These are phyloP conservation scores for Bufo gargarizans DNA, from an alignment of 2,113 vertebrate genomes.

Conservation along the genomic window DNA sequence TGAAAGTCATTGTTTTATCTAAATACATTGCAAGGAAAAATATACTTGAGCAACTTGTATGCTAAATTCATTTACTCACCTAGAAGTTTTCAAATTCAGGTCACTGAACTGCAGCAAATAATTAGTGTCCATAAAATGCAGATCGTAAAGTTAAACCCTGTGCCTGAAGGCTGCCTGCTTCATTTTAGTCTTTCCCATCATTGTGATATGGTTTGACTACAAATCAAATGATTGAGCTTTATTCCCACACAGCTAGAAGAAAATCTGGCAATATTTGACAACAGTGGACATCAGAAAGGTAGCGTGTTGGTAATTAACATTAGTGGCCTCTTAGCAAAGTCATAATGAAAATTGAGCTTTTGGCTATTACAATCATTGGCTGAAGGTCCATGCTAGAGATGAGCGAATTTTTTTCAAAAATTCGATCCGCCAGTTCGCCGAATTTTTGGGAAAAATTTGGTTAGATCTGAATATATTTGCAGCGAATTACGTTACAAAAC, in stretches of 20 bases:
- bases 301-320: slow-evolving; percentile 9
- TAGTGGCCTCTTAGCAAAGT: background rate
- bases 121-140: slow-evolving; percentile 7
- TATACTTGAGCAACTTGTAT: background rate
- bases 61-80: background rate
- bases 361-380: background rate
- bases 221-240: slow-evolving; percentile 4
- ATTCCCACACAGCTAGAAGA: background rate
- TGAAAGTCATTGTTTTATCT: too few relatives aligned
- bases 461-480: too few relatives aligned
- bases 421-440: too few relatives aligned
- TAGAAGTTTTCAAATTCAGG: slow-evolving; percentile 7
- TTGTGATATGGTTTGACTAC: background rate
- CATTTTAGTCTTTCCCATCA: background rate
- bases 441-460: too few relatives aligned
- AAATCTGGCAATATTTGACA: slow-evolving; percentile 13
- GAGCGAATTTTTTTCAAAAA: too few relatives aligned
- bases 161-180: background rate
- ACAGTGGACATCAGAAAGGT: background rate
- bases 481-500: too few relatives aligned
- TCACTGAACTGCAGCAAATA: slow-evolving; percentile 7
- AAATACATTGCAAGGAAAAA: background rate
- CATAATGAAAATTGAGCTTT: background rate
- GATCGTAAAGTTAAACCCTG: background rate
- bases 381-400: background rate